Conservation (phyloP, 1,140 invertebrate genomes). For the Thaumatotibia leucotreta region DNA sequence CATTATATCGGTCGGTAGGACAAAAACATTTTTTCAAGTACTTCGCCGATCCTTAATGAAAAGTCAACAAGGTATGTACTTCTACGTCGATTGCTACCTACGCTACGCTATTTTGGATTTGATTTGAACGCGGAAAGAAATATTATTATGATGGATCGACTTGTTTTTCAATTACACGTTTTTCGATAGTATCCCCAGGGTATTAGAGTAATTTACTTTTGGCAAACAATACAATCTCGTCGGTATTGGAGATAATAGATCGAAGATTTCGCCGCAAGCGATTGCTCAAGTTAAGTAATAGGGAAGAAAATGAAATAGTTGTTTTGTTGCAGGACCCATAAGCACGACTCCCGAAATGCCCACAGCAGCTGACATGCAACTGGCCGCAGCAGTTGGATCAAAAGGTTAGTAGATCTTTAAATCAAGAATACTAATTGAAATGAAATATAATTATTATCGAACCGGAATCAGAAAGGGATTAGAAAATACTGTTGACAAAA, state of each 20-base stretch:
- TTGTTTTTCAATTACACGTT: slow-evolving; percentile 17
- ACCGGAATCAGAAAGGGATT: no score
- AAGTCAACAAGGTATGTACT: slow-evolving; percentile 33
- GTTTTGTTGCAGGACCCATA: slow-evolving; percentile 52
- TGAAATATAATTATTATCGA: no score
- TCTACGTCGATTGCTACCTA: slow-evolving; percentile 10
- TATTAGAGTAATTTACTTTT: slow-evolving; percentile 5
- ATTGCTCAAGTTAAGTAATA: no score
- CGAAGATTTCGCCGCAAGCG: no score
- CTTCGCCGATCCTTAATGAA: slow-evolving; percentile 33
- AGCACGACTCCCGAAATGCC: slow-evolving; percentile 68
- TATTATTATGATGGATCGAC: slow-evolving; percentile 31
- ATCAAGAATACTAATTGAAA: no score
- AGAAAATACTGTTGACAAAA: no score
- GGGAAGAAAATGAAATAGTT: no score
- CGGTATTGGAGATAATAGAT: neutral
- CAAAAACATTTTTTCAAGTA: slow-evolving; percentile 35
- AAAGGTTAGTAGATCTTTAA: slow-evolving; percentile 35
- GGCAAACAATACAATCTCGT: slow-evolving; percentile 14
- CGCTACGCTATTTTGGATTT: slow-evolving; percentile 14
- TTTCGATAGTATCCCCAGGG: neutral
- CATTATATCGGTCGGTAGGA: slow-evolving; percentile 36
- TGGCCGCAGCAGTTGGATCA: slow-evolving; percentile 60
- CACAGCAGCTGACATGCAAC: slow-evolving; percentile 65
- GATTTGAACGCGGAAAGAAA: slow-evolving; percentile 25